Conservation (phyloP, 1,140 invertebrate species). For the Akabosia matsudoensis region DNA sequence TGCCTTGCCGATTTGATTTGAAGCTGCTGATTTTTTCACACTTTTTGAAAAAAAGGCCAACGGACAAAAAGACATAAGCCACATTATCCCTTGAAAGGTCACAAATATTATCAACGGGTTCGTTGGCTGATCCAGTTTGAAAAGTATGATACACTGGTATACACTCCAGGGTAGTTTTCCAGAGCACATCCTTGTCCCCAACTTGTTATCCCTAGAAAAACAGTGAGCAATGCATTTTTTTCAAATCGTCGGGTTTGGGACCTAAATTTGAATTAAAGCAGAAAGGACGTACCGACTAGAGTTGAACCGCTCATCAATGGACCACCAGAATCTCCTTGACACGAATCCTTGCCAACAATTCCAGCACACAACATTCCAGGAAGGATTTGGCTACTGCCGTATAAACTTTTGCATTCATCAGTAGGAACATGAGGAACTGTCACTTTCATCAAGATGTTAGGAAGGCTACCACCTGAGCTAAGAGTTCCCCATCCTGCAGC, state of each 20-base stretch:
- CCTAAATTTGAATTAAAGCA: too few species aligned
- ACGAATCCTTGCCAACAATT: slow-evolving; percentile 53
- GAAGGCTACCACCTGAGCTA: slow-evolving; percentile 35
- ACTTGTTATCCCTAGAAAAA: too few species aligned
- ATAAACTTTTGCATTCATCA: slow-evolving; percentile 47
- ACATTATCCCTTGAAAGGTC: too few species aligned
- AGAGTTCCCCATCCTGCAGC: slow-evolving; percentile 48
- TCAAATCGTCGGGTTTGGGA: too few species aligned
- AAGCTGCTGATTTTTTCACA: too few species aligned
- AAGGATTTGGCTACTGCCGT: slow-evolving; percentile 40
- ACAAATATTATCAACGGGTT: too few species aligned
- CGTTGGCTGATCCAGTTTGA: slow-evolving; percentile 51
- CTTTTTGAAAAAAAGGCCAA: too few species aligned
- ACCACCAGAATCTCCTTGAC: slow-evolving; percentile 49
- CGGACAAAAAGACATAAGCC: too few species aligned
- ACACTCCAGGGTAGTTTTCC: slow-evolving; percentile 54
- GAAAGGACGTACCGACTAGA: background rate
- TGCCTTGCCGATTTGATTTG: too few species aligned
- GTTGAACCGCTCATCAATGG: slow-evolving; percentile 27
- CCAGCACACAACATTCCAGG: slow-evolving; percentile 52
- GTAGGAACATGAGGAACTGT: slow-evolving; percentile 49
- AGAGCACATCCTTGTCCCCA: slow-evolving; percentile 53
- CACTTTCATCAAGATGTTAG: slow-evolving; percentile 52
- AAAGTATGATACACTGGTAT: slow-evolving; percentile 54
- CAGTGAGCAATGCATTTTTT: too few species aligned